Conservation (phyloP, 2,888 invertebrate genomes). For the Pollenia amentaria region DNA sequence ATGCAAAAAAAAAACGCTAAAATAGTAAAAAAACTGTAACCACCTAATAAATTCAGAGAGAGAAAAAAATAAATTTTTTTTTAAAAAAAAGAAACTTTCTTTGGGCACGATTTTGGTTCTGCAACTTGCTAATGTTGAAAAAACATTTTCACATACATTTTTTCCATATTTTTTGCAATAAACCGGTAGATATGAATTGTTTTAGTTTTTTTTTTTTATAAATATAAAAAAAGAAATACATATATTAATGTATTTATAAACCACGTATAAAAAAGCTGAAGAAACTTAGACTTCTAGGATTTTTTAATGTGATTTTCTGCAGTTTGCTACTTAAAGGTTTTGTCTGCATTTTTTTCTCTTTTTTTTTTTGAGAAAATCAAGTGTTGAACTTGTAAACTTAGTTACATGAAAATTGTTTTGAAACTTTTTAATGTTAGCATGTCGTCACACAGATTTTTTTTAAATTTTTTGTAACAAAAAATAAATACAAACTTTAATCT, state of each 20-base stretch:
- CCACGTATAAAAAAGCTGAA: conserved; percentile 2
- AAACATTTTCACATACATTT: conserved; percentile 61
- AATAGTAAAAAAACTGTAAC: conserved; percentile 50
- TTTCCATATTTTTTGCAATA: conserved; percentile 17
- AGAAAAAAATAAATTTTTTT: not conserved
- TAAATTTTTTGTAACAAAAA: conserved; percentile 9
- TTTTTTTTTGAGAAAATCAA: conserved; percentile 41
- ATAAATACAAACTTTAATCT: conserved; percentile 15
- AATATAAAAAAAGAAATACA: conserved; percentile 31
- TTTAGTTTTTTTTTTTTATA: conserved; percentile 55
- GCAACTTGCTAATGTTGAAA: conserved; percentile 18
- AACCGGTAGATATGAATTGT: conserved; percentile 62
- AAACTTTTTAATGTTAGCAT: conserved; percentile 42
- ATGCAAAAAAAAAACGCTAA: conserved; percentile 32
- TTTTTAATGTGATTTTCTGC: not conserved
- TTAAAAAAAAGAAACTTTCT: conserved; percentile 62
- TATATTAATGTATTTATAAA: conserved; percentile 63
- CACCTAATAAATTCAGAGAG: conserved; percentile 67
- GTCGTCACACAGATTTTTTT: conserved; percentile 41
- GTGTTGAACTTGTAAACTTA: conserved; percentile 66
- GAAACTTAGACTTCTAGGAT: not conserved
- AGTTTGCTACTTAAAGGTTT: not conserved
- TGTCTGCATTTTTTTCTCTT: conserved; percentile 1
- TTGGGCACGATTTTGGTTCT: conserved; percentile 66
- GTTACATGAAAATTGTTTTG: conserved; percentile 55